Conservation (phyloP, 1,140 invertebrate genomes). For the Tetranychus cinnabarinus region DNA sequence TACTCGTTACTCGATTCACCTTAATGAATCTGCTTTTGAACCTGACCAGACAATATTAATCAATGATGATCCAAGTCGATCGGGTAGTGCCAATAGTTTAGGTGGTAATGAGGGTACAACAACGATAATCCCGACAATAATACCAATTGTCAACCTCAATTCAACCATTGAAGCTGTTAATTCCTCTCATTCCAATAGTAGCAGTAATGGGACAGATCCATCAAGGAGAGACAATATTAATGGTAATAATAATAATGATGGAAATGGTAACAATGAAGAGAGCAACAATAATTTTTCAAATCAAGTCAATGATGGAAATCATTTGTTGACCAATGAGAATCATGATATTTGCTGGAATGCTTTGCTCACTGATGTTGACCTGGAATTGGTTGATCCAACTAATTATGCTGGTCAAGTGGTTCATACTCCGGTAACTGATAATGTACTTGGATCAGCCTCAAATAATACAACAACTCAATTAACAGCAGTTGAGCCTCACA, state of each 20-base stretch:
- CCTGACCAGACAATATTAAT: neutral
- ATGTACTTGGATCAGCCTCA: too few relatives aligned
- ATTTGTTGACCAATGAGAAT: neutral
- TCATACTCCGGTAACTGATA: neutral
- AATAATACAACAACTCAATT: conserved; percentile 3
- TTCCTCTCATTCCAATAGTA: too few relatives aligned
- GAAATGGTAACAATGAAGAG: neutral
- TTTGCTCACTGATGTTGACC: conserved; percentile 23
- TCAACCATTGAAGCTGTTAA: too few relatives aligned
- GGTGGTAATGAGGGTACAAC: too few relatives aligned
- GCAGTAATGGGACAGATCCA: too few relatives aligned
- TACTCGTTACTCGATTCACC: neutral
- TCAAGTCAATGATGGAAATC: neutral
- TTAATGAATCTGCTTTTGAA: neutral
- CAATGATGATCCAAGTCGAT: neutral
- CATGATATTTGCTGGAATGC: conserved; percentile 24
- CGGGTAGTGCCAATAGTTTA: neutral
- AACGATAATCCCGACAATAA: too few relatives aligned
- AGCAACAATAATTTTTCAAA: neutral
- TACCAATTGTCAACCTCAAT: too few relatives aligned
- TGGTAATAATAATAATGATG: too few relatives aligned
- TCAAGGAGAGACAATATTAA: too few relatives aligned
- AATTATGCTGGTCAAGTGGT: neutral
- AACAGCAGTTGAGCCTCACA: conserved; percentile 5
- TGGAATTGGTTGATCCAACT: conserved; percentile 14